phyloP scores from a whole-genome alignment of 2,797 vertebrate genomes.

The Nasua narica region DNA sequence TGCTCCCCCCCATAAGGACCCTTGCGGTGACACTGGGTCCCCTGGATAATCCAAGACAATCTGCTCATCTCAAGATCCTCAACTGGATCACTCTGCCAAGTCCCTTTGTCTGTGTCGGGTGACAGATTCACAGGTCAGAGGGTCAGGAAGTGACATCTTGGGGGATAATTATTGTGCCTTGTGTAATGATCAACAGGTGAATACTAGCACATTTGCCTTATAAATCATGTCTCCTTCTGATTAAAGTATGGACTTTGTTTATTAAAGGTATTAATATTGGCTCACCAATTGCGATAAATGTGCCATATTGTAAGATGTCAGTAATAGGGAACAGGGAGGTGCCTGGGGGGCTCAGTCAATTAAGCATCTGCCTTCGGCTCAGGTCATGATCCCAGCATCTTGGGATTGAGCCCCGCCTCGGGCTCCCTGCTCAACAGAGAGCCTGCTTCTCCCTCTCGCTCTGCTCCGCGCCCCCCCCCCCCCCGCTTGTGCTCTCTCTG shows the following conservation, averaged over 20 bases:
- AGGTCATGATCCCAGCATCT: neutral
- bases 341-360: neutral
- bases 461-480: too few relatives aligned
- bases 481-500: neutral
- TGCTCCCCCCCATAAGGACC: neutral
- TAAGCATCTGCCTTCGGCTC: neutral
- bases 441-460: neutral
- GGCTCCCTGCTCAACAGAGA: neutral
- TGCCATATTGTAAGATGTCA: neutral
- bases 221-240: neutral
- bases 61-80: neutral
- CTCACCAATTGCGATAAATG: neutral
- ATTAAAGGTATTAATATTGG: neutral
- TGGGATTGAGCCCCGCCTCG: fast-evolving
- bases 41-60: neutral
- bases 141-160: neutral
- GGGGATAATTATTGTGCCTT: neutral
- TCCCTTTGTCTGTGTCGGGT: neutral
- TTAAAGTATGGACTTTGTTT: neutral
- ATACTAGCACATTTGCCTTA: neutral
- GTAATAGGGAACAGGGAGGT: neutral
- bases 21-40: neutral
- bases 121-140: neutral
- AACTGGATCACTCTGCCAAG: too few relatives aligned
- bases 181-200: neutral